Evolutionary conservation across 2,888 invertebrate species (phyloP).

Genomic region (Drosophila longiperda): DNA sequence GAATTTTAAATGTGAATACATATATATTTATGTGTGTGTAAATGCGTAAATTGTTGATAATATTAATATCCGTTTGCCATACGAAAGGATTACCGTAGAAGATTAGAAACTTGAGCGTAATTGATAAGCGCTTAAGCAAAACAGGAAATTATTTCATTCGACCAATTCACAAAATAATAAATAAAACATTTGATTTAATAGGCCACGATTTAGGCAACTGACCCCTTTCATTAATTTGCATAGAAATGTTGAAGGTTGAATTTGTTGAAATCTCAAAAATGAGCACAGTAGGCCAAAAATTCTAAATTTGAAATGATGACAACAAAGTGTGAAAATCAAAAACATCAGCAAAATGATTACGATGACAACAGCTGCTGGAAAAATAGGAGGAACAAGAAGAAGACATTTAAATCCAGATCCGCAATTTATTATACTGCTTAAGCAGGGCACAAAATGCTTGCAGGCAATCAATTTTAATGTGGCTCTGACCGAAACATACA

Average conservation of each 20-base stretch:
- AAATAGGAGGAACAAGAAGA: conserved; percentile 8
- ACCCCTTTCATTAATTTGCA: conserved; percentile 33
- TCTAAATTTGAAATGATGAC: conserved; percentile 29
- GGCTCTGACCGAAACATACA: conserved; percentile 30
- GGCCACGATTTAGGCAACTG: conserved; percentile 27
- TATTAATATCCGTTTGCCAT: conserved; percentile 76
- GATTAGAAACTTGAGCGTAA: conserved; percentile 59
- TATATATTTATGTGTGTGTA: conserved; percentile 9
- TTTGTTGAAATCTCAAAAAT: conserved; percentile 21
- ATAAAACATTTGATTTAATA: conserved; percentile 63
- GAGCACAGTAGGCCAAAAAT: conserved; percentile 18
- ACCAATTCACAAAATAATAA: conserved; percentile 40
- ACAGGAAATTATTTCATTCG: conserved; percentile 68
- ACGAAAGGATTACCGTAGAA: conserved; percentile 57
- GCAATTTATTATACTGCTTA: conserved; percentile 57
- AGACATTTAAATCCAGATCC: conserved; percentile 44
- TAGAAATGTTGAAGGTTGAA: conserved; percentile 17
- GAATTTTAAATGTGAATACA: conserved; percentile 63
- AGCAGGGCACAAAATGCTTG: conserved; percentile 46
- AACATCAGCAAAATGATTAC: conserved; percentile 41
- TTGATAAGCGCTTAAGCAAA: conserved; percentile 59
- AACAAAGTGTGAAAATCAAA: conserved; percentile 51
- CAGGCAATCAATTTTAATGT: conserved; percentile 80
- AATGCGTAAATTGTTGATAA: conserved; percentile 70
- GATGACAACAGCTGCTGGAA: conserved; percentile 34